Conservation (phyloP, 2,888 invertebrate genomes). For the Thymelicus acteon region DNA sequence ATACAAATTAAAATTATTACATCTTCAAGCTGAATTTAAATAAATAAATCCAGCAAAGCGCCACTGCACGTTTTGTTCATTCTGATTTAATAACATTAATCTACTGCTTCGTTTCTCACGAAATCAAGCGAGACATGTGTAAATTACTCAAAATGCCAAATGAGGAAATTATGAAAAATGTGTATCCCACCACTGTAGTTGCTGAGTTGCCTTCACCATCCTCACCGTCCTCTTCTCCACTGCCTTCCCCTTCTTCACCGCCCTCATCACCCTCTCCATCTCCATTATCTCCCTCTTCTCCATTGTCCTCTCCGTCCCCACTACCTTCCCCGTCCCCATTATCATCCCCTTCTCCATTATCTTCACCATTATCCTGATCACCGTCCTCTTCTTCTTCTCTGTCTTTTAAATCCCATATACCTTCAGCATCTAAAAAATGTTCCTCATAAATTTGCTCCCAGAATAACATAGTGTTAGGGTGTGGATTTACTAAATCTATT, state of each 20-base stretch:
- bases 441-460: constrained; percentile 67
- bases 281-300: constrained; percentile 36
- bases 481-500: constrained; percentile 55
- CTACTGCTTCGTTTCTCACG: constrained; percentile 52
- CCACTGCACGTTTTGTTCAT: background rate
- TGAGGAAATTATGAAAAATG: constrained; percentile 60
- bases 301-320: constrained; percentile 39
- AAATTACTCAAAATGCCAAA: constrained; percentile 61
- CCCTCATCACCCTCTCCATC: constrained; percentile 40
- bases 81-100: constrained; percentile 15
- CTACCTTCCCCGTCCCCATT: constrained; percentile 32
- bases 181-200: constrained; percentile 61
- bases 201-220: constrained; percentile 55
- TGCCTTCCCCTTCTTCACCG: constrained; percentile 37
- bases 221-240: constrained; percentile 42
- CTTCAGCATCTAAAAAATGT: constrained; percentile 65
- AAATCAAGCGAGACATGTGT: constrained; percentile 56
- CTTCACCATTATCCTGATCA: constrained; percentile 31
- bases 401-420: constrained; percentile 57
- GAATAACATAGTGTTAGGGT: constrained; percentile 55
- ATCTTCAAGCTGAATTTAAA: constrained; percentile 40
- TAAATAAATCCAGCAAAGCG: constrained; percentile 40
- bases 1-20: constrained; percentile 2
- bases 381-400: constrained; percentile 52
- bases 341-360: constrained; percentile 37